Percentiles rank a stretch among this genome's conserved stretches.
Conservation (phyloP, 2,797 vertebrate genomes). For the Danio kyathit region DNA sequence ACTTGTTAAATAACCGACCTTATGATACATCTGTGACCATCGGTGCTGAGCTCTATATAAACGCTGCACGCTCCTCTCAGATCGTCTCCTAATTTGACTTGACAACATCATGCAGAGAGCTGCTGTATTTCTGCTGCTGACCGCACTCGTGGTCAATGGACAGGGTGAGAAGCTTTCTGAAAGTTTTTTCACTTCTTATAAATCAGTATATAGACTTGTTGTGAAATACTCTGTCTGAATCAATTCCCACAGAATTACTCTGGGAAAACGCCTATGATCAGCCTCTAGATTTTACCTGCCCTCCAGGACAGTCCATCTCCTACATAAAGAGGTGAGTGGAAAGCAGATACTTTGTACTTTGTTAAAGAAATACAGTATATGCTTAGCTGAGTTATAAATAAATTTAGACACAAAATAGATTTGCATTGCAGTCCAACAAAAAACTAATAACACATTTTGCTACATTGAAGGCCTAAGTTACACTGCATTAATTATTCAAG, state of each 20-base stretch:
- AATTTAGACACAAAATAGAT: background rate
- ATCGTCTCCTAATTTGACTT: background rate
- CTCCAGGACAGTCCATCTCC: background rate
- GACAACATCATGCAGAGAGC: background rate
- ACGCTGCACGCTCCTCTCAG: background rate
- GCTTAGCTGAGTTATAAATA: background rate
- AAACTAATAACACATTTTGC: too few relatives aligned
- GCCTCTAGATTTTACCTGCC: conserved; percentile 18
- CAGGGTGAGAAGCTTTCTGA: conserved; percentile 13
- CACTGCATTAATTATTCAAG: too few relatives aligned
- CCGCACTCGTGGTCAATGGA: background rate
- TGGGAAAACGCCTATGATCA: conserved; percentile 45
- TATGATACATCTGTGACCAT: background rate
- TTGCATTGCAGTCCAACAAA: too few relatives aligned
- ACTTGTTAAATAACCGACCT: background rate
- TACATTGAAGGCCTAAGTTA: too few relatives aligned
- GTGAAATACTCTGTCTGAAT: background rate
- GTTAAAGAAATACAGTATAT: background rate
- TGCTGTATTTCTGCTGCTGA: conserved; percentile 20
- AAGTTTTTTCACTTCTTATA: background rate
- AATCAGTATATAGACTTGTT: background rate
- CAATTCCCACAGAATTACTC: conserved; percentile 2
- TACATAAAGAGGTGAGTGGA: conserved; percentile 45
- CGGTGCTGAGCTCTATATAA: background rate
- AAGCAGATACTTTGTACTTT: background rate